Evolutionary conservation across 2,888 invertebrate genomes (phyloP).

Genomic region (Agrypnus murinus): DNA sequence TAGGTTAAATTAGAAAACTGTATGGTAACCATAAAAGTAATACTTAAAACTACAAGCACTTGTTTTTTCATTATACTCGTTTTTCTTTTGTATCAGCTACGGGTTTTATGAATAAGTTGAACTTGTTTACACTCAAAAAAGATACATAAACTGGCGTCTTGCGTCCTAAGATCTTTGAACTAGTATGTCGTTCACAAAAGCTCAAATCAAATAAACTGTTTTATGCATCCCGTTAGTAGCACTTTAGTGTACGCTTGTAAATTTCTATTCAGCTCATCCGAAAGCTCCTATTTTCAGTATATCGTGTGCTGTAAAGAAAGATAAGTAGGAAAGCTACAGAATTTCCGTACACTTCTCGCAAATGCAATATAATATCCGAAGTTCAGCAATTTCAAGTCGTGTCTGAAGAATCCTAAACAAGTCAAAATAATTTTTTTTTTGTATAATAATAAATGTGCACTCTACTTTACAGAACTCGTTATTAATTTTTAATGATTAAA

Average conservation of each 20-base stretch:
- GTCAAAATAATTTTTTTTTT: too few species aligned
- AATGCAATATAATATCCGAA: neutral
- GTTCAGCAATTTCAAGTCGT: neutral
- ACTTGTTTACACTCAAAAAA: too few species aligned
- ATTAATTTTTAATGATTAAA: too few species aligned
- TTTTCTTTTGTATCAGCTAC: too few species aligned
- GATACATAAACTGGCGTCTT: neutral
- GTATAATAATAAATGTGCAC: too few species aligned
- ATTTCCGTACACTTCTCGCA: conserved; percentile 4
- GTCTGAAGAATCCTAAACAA: too few species aligned
- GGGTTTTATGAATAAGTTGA: too few species aligned
- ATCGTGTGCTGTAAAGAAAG: conserved; percentile 1
- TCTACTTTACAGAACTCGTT: too few species aligned
- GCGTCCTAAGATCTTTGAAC: neutral
- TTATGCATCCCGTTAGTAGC: neutral
- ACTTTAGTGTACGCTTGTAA: neutral
- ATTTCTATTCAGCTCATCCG: conserved; percentile 1
- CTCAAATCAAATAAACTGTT: conserved; percentile 13
- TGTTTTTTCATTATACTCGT: too few species aligned
- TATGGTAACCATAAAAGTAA: too few species aligned
- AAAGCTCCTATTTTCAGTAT: conserved; percentile 11
- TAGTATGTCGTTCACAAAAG: neutral
- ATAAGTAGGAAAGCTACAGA: neutral
- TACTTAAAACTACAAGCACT: too few species aligned
- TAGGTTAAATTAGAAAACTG: too few species aligned